phyloP scores from a whole-genome alignment of 2,888 invertebrate species.

The Nebria brevicollis region DNA sequence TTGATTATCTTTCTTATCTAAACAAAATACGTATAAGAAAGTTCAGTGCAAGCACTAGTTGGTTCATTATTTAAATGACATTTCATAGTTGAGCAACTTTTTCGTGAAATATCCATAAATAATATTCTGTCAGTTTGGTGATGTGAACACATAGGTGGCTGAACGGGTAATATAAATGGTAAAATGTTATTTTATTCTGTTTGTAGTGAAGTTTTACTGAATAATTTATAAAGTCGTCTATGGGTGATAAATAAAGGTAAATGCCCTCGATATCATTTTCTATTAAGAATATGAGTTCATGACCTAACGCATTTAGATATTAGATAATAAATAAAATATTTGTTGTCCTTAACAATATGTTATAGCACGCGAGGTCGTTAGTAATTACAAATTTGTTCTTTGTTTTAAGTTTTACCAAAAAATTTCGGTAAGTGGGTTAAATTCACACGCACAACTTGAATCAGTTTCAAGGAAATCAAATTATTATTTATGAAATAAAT shows the following conservation, averaged over 20 bases:
- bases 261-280: not conserved
- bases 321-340: not conserved
- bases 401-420: not conserved
- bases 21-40: no score
- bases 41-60: no score
- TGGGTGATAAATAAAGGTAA: not conserved
- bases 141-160: no score
- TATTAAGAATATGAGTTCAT: not conserved
- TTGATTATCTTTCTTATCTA: no score
- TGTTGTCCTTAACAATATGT: not conserved
- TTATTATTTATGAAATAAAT: not conserved
- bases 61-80: no score
- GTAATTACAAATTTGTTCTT: not conserved
- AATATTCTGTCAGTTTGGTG: no score
- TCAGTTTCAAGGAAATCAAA: not conserved
- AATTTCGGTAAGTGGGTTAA: not conserved
- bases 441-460: not conserved
- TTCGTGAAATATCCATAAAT: no score
- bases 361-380: not conserved
- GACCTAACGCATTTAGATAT: not conserved
- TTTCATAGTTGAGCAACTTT: no score
- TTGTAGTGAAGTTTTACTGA: not conserved
- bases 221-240: not conserved
- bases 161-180: no score
- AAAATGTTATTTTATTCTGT: no score